Evolutionary conservation across 1,140 invertebrate species (phyloP).

Genomic region (Teleopsis dalmanni): DNA sequence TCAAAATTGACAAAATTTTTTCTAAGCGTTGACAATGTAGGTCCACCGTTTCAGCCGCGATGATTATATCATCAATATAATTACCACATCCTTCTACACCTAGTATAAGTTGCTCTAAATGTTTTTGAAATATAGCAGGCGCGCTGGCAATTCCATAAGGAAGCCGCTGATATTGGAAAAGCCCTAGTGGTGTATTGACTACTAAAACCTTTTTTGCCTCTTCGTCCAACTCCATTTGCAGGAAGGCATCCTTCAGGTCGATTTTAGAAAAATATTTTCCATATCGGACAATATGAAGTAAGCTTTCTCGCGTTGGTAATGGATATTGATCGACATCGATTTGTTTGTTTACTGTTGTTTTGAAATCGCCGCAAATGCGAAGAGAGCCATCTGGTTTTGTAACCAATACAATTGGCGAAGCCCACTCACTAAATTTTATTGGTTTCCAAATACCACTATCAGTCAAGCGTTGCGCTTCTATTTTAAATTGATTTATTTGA

Average conservation of each 20-base stretch:
- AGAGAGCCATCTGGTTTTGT: conserved; percentile 42
- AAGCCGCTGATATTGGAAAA: conserved; percentile 40
- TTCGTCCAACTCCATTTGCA: conserved; percentile 26
- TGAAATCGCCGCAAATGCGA: conserved; percentile 46
- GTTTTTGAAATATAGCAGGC: conserved; percentile 36
- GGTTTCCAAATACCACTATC: conserved; percentile 15
- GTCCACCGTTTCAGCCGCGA: conserved; percentile 18
- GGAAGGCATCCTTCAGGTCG: conserved; percentile 22
- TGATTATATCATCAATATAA: conserved; percentile 38
- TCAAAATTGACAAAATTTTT: conserved; percentile 21
- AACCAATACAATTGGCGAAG: conserved; percentile 43
- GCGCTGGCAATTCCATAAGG: conserved; percentile 40
- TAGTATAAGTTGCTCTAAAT: conserved; percentile 24
- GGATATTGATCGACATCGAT: conserved; percentile 34
- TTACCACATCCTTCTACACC: conserved; percentile 32
- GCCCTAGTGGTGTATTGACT: conserved; percentile 29
- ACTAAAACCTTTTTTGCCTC: conserved; percentile 17
- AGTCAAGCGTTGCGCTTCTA: conserved; percentile 20
- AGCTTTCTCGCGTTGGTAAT: conserved; percentile 28
- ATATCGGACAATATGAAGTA: conserved; percentile 32
- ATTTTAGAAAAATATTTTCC: conserved; percentile 29
- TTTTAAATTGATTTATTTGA: conserved; percentile 21
- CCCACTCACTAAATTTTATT: conserved; percentile 25
- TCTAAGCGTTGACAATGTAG: conserved; percentile 25
- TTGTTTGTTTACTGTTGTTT: conserved; percentile 20